Evolutionary conservation across 2,113 vertebrate genomes (phyloP).

Genomic region (Nycticryphes semicollaris): DNA sequence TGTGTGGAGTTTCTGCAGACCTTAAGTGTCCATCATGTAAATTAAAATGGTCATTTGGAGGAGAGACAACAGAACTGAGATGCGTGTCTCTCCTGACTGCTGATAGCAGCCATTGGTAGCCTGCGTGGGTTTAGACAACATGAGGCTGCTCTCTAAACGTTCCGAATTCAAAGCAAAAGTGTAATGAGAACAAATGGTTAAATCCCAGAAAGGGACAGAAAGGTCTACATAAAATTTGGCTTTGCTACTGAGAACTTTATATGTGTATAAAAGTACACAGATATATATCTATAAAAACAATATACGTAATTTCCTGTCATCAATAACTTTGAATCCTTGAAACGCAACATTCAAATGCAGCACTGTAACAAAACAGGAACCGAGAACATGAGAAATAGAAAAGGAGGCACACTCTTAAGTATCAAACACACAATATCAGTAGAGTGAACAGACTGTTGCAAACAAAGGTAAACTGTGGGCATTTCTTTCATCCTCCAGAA

Average conservation of each 20-base stretch:
- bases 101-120: background rate
- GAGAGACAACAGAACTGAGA: background rate
- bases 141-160: background rate
- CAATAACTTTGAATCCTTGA: background rate
- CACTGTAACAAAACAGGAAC: background rate
- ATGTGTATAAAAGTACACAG: accelerated
- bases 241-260: background rate
- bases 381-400: background rate
- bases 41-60: background rate
- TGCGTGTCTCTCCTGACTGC: background rate
- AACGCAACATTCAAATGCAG: background rate
- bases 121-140: background rate
- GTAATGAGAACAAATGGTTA: background rate
- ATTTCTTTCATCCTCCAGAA: background rate
- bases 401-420: background rate
- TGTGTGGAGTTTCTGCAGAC: background rate
- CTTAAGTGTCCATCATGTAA: background rate
- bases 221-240: background rate
- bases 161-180: background rate
- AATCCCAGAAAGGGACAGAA: background rate
- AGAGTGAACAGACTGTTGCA: background rate
- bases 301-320: background rate
- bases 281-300: background rate
- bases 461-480: background rate
- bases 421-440: background rate